Evolutionary conservation across 2,888 invertebrate species (phyloP).

Genomic region (Phalera bucephala): DNA sequence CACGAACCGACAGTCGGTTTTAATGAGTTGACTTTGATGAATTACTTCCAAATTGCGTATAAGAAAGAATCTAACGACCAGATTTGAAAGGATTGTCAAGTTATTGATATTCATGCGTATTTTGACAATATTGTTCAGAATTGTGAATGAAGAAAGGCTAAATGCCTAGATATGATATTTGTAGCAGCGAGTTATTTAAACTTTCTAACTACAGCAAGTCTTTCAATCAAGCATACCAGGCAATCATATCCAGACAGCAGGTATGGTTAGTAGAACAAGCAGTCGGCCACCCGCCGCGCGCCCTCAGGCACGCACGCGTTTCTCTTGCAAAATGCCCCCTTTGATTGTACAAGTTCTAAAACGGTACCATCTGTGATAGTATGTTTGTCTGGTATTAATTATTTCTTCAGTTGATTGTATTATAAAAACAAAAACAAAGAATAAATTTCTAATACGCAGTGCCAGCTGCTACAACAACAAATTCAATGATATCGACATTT

Average conservation of each 20-base stretch:
- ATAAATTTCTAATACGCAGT: too few species aligned
- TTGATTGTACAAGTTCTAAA: constrained; percentile 29
- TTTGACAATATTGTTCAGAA: too few species aligned
- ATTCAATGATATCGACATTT: too few species aligned
- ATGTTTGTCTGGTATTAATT: constrained; percentile 45
- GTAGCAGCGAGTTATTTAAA: constrained; percentile 14
- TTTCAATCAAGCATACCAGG: constrained; percentile 46
- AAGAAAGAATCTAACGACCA: too few species aligned
- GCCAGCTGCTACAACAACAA: too few species aligned
- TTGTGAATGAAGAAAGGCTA: too few species aligned
- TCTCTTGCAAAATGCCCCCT: constrained; percentile 45
- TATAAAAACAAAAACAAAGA: too few species aligned
- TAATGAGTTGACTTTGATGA: constrained; percentile 33
- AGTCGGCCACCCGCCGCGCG: constrained; percentile 65
- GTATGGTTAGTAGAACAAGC: constrained; percentile 54
- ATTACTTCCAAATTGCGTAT: constrained; percentile 27
- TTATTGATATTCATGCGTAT: too few species aligned
- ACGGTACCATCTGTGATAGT: constrained; percentile 52
- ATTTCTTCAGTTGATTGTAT: too few species aligned
- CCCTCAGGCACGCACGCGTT: constrained; percentile 68
- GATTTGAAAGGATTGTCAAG: too few species aligned
- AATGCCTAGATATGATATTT: too few species aligned
- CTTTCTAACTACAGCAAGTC: constrained; percentile 27
- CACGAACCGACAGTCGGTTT: constrained; percentile 15
- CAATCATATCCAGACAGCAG: constrained; percentile 54